Evolutionary conservation across 2,113 vertebrate genomes (phyloP), one percentile per base, ranked within the genome.

Genomic region (Cinclus cinclus): DNA sequence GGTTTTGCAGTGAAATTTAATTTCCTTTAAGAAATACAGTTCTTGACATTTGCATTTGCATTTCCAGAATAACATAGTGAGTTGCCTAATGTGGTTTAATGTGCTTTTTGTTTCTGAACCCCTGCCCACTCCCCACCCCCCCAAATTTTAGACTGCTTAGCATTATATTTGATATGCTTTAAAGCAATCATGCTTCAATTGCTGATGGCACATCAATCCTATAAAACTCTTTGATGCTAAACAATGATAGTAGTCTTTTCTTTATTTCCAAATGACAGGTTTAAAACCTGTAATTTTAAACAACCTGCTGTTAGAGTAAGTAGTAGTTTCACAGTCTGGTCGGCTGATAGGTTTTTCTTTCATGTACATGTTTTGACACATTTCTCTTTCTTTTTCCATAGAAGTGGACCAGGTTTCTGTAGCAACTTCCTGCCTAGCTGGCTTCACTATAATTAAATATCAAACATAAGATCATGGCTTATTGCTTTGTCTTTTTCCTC

Each of bases 201-300:
- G 39, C 41, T 50, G 82, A 46, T 81, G 79, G 35, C 18, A 5
- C 2, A 9, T 67, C 67, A 93, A 71, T 70, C 11, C 70, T 46
- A 35, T 27, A 87, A 87, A 87, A 58, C 4, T 78, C 76, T 96
- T 85, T 10, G 50, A 89, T 70, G 78, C 30, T 91, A 94, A 97
- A 96, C 84, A 91, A 65, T 77, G 55, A 44, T 31, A 55, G 55
- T 25, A 62, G 73, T 68, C 41, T 96, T 90, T 90, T 81, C 49
- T 77, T 37, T 90, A 83, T 93, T 96, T 95, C 91, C 68, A 91
- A 96, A 92, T 81, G 78, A 92, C 41, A 92, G 84, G 69, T 89
- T 87, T 59, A 87, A 95, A 97, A 81, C 87, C 89, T 93, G 47
- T 93, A 95, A 97, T 97, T 96, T 97, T 75, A 78, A 92, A 88